Evolutionary conservation across 2,113 vertebrate genomes (phyloP), one percentile per base, ranked within the genome.

Genomic region (Leptobrachium ailaonicum): DNA sequence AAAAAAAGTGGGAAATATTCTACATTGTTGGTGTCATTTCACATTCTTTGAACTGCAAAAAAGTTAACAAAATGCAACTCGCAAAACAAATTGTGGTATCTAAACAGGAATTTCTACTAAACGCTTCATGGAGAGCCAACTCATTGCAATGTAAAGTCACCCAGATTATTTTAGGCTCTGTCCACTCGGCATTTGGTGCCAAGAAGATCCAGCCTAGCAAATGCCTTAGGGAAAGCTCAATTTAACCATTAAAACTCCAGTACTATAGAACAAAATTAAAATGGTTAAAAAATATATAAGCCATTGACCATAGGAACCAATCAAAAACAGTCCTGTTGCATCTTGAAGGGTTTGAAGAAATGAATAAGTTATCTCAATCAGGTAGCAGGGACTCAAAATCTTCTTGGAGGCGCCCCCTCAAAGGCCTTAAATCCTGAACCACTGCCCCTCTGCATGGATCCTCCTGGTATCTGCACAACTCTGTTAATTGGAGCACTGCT

Each of bases 391-490:
- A 84, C 85, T 92, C 90, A 99, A 89, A 95, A 98, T 85, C 96
- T 92, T 85, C 96, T 91, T 40, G 90, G 94, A 71, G 95, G 93
- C 90, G 91, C 93, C 74, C 95, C 92, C 92, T 98, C 98, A 89
- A 96, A 99, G 73, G 95, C 88, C 87, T 98, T 99, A 90, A 98
- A 98, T 89, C 95, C 96, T 14, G 96, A 94, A 71, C 93, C 92
- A 79, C 92, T 96, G 87, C 96, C 92, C 70, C 95, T 91, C 69
- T 93, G 89, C 90, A 97, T 91, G 82, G 96, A 94, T 90, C 89
- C 96, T 88, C 93, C 96, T 82, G 95, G 95, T 87, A 99, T 98
- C 90, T 97, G 97, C 88, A 98, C 96, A 88, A 99, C 96, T 90
- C 97, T 92, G 91, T 95, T 97, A 85, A 98, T 94, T 83, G 95